Evolutionary conservation across 1,140 invertebrate species (phyloP), one percentile per base, ranked within the genome.

Genomic region (Zaprionus gabonicus): DNA sequence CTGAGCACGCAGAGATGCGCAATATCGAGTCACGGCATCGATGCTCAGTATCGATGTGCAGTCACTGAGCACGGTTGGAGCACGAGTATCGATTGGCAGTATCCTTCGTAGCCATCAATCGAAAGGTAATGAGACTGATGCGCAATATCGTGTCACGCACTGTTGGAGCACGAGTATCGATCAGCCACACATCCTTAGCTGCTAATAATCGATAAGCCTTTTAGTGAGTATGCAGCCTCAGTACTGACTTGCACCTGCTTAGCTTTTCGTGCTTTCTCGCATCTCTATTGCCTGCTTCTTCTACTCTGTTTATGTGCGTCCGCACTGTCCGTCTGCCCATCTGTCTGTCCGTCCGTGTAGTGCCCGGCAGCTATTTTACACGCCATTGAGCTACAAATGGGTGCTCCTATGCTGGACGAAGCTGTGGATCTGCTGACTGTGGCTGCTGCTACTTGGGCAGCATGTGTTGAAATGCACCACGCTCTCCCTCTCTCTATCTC

Each of bases 361-460:
- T 86, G 81, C 70, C 84, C 81, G 78, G 81, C 84, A 88, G 84
- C 84, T 87, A 87, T 87, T 87, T 88, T 88, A 87, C 84, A 87
- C 84, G 81, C 84, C 84, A 87, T 87, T 87, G 84, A 87, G 71
- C 73, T 87, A 71, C 85, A 87, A 87, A 87, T 88, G 71, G 77
- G 55, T 60, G 73, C 38, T 58, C 31, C 57, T 56, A 60, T 67
- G 69, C 46, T 49, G 65, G 59, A 38, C 38, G 15, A 62, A 36
- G 41, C 62, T 63, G 28, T 59, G 67, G 56, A 44, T 51, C 74
- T 56, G 71, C 68, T 66, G 76, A 80, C 58, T 67, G 58, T 28
- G 56, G 63, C 49, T 60, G 31, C 13, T 62, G 68, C 72, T 64
- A 64, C 57, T 72, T 72, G 74, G 74, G 70, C 80, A 53, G 76